Base-by-base conservation (phyloP, 2,797 vertebrate species). In the Dromococcyx pavoninus region DNA sequence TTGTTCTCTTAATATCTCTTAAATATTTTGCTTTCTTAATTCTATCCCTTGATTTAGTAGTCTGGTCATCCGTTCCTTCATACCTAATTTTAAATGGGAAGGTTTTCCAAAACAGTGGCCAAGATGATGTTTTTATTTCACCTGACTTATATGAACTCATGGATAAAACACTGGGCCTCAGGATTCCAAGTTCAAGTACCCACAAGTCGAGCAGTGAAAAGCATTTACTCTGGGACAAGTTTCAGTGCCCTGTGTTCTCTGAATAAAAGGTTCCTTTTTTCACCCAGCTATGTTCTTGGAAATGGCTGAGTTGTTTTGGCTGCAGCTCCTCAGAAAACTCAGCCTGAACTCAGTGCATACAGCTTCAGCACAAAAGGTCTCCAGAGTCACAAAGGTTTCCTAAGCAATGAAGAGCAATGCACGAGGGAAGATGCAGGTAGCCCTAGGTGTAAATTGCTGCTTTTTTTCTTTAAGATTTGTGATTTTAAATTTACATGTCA, bases 301-400 rank as follows among this genome's bases (percentile, higher is more conserved):
- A 95, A 81, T 92, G 84, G 71, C 71, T 3, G 64, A n/a, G 88
- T 88, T 95, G 91, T 96, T 96, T 96, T 96, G 96, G 95, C 93
- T 95, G 80, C 74, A 87, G 69, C 58, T 87, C 17, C 69, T 97
- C 73, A 74, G 83, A 95, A 83, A 75, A 83, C 51, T 92, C 77
- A 85, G 90, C 53, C 91, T 91, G 90, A 90, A 86, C 82, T 94
- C 14, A 0, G 64, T 37, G 67, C 87, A 92, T 81, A 78, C 82
- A 91, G 27, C 80, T 87, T 70, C 60, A 76, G 67, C 67, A 93
- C 77, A 95, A 94, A 95, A 94, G 62, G 41, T 41, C 83, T 35
- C 33, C 56, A 82, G 80, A 91, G 43, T 58, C 2, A 0, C 44
- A 76, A 84, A 77, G 25, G 74, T 87, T 95, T 94, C 86, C 88